phyloP scores from a whole-genome alignment of 1,140 invertebrate genomes.

The Aphaenogaster rudis region DNA sequence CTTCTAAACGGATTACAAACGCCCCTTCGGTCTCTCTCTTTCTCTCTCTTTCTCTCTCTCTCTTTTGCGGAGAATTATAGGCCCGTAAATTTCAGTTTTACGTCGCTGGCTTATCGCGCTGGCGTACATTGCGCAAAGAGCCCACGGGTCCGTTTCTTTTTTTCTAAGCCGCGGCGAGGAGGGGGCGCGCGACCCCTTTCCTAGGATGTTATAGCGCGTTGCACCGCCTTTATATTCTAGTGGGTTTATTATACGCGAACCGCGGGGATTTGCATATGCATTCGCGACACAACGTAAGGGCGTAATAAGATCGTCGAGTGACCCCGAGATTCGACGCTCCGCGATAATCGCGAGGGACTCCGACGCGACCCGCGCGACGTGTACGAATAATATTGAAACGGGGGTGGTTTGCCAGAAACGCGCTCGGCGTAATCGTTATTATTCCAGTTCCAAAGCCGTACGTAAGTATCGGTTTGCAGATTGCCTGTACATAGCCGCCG shows the following conservation, averaged over 20 bases:
- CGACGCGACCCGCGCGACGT: too few species aligned
- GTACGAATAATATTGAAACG: slow-evolving; percentile 25
- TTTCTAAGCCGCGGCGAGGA: background rate
- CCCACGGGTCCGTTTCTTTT: background rate
- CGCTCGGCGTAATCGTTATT: slow-evolving; percentile 33
- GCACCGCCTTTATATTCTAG: slow-evolving; percentile 13
- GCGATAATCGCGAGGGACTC: slow-evolving; percentile 1
- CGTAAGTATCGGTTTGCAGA: slow-evolving; percentile 35
- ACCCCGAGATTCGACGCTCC: slow-evolving; percentile 11
- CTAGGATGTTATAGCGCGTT: background rate
- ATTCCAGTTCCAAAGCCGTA: slow-evolving; percentile 23
- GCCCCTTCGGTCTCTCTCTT: slow-evolving; percentile 19
- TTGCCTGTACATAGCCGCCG: background rate
- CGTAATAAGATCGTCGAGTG: slow-evolving; percentile 1
- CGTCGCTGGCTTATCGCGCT: slow-evolving; percentile 19
- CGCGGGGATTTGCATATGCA: slow-evolving; percentile 19
- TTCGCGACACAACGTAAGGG: slow-evolving; percentile 18
- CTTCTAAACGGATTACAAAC: slow-evolving; percentile 39
- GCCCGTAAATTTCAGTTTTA: slow-evolving; percentile 49
- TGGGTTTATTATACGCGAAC: slow-evolving; percentile 23
- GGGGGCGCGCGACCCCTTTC: background rate
- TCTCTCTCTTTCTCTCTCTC: slow-evolving; percentile 12
- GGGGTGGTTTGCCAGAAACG: background rate
- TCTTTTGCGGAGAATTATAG: slow-evolving; percentile 33
- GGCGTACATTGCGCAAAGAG: slow-evolving; percentile 1